Evolutionary conservation across 2,797 vertebrate species (phyloP).

Genomic region (Girardinus metallicus): DNA sequence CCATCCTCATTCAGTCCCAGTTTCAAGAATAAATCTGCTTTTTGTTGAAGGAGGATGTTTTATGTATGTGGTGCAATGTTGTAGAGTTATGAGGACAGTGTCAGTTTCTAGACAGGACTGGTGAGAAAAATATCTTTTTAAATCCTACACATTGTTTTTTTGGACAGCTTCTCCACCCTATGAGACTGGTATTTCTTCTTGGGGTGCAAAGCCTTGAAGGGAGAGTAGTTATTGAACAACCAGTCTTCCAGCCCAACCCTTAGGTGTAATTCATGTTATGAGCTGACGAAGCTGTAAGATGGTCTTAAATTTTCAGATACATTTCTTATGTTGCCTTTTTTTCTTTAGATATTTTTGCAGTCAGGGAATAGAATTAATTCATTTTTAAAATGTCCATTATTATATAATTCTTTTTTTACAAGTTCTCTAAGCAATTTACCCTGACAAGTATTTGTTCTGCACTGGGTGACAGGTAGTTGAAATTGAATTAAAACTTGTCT

Average conservation of each 20-base stretch:
- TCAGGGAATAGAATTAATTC: neutral
- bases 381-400: neutral
- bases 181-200: constrained; percentile 77
- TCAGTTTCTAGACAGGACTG: constrained; percentile 73
- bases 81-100: constrained; percentile 79
- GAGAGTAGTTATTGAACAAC: constrained; percentile 27
- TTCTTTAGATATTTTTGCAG: neutral
- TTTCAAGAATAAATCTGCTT: constrained; percentile 82
- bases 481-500: neutral
- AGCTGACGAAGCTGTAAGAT: neutral
- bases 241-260: constrained; percentile 69
- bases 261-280: constrained; percentile 61
- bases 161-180: constrained; percentile 78
- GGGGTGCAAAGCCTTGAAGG: constrained; percentile 68
- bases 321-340: neutral
- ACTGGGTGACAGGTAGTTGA: neutral
- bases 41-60: constrained; percentile 75
- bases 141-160: constrained; percentile 77
- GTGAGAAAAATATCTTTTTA: constrained; percentile 77
- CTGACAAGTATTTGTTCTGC: neutral
- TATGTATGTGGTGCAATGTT: constrained; percentile 67
- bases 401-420: neutral
- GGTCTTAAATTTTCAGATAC: neutral
- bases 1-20: constrained; percentile 69
- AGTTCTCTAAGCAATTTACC: neutral